phyloP scores from a whole-genome alignment of 2,797 vertebrate species.

The Rhinatrema bivittatum region DNA sequence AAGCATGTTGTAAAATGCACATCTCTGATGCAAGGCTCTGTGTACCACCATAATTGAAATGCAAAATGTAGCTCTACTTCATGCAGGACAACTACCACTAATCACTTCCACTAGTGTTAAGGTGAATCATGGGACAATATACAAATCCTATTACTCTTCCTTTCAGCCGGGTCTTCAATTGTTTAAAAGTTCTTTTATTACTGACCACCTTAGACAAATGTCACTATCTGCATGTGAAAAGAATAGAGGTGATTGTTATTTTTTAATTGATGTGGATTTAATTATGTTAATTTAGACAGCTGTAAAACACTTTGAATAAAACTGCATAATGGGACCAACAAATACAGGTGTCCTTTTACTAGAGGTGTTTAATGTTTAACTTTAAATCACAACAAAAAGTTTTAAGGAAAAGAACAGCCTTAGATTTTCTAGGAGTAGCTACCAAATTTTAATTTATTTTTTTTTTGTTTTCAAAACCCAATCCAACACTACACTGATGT shows the following conservation, averaged over 20 bases:
- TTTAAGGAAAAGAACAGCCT: no score
- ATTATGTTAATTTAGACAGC: conserved; percentile 85
- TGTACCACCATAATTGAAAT: conserved; percentile 49
- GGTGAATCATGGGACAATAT: conserved; percentile 64
- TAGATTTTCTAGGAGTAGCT: no score
- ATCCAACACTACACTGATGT: no score
- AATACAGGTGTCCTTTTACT: conserved; percentile 82
- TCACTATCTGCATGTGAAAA: conserved; percentile 81
- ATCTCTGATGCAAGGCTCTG: conserved; percentile 34
- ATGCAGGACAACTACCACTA: conserved; percentile 37
- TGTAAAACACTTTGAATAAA: conserved; percentile 61
- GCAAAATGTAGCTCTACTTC: conserved; percentile 43
- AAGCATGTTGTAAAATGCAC: conserved; percentile 60
- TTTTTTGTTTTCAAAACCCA: no score
- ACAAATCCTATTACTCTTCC: conserved; percentile 61
- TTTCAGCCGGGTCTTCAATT: conserved; percentile 54
- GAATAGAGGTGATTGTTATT: conserved; percentile 72
- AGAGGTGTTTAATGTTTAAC: conserved; percentile 62
- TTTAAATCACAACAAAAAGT: no score
- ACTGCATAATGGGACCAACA: conserved; percentile 62
- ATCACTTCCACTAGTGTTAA: conserved; percentile 54
- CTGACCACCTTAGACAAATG: conserved; percentile 76
- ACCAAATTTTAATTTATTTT: no score
- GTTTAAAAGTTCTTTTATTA: conserved; percentile 64
- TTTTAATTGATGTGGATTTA: conserved; percentile 91